phyloP scores from a whole-genome alignment of 2,888 invertebrate species.

The Zygothrica quintamaculata region DNA sequence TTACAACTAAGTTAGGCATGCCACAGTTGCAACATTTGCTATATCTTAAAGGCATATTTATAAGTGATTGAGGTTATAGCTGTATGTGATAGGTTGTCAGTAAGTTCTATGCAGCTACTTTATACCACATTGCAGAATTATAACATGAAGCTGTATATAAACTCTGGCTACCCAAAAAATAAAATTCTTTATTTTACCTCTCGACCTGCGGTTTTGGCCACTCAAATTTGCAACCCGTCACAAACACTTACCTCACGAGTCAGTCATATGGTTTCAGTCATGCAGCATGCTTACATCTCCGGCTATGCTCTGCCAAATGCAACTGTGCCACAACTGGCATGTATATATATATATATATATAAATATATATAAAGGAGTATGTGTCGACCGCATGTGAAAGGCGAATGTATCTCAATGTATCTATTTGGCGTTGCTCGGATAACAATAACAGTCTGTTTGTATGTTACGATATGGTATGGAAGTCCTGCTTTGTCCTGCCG shows the following conservation, averaged over 20 bases:
- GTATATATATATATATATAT: not conserved
- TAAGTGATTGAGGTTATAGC: not conserved
- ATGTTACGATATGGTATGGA: no score
- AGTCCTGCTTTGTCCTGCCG: conserved; percentile 16
- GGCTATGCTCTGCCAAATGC: not conserved
- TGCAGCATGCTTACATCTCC: conserved; percentile 15
- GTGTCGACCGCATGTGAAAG: no score
- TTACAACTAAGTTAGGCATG: no score
- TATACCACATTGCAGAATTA: not conserved
- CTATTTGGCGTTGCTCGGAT: conserved; percentile 32
- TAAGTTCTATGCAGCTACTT: conserved; percentile 7
- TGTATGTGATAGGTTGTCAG: conserved; percentile 15
- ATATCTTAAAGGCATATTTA: not conserved
- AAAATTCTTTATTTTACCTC: conserved; percentile 17
- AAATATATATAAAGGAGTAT: not conserved
- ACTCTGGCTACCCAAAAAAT: conserved; percentile 2
- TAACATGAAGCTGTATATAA: not conserved
- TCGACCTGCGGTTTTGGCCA: conserved; percentile 32
- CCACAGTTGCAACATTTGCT: not conserved
- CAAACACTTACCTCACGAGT: conserved; percentile 38
- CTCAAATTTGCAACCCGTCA: conserved; percentile 47
- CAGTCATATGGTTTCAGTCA: conserved; percentile 17
- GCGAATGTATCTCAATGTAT: conserved; percentile 33
- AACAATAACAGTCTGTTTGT: conserved; percentile 49
- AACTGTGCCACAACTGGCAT: conserved; percentile 18